These are phyloP conservation scores for Melanotus villosus DNA, from an alignment of 2,888 invertebrate genomes.

Conservation along the genomic window DNA sequence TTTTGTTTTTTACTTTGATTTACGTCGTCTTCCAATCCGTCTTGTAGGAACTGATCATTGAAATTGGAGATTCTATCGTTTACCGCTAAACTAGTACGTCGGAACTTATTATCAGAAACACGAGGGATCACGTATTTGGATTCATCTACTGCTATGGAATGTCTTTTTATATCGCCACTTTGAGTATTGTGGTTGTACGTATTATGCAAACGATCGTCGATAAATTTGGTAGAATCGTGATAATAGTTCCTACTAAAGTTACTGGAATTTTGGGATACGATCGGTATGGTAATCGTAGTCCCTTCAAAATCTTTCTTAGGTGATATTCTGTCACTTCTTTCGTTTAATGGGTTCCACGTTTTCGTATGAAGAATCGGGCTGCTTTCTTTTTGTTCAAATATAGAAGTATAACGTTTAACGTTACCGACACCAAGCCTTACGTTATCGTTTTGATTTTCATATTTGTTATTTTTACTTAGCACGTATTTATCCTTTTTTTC, in stretches of 20 bases:
- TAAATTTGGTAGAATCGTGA: constrained; percentile 2
- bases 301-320: constrained; percentile 58
- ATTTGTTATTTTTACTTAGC: constrained; percentile 1
- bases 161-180: constrained; percentile 65
- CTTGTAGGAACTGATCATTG: constrained; percentile 32
- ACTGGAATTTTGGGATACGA: constrained; percentile 55
- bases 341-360: constrained; percentile 45
- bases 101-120: constrained; percentile 54
- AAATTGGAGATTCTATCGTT: constrained; percentile 46
- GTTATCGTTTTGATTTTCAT: constrained; percentile 14
- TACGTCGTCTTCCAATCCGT: constrained; percentile 61
- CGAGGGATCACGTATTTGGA: constrained; percentile 69
- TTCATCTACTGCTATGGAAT: constrained; percentile 74
- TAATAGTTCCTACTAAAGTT: constrained; percentile 27
- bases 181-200: constrained; percentile 20
- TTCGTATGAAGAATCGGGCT: constrained; percentile 45
- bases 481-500: constrained; percentile 40
- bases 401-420: constrained; percentile 53
- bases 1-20: constrained; percentile 72
- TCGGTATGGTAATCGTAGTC: constrained; percentile 65
- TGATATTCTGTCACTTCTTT: neutral
- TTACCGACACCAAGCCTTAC: constrained; percentile 41
- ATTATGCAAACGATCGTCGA: constrained; percentile 17
- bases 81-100: constrained; percentile 60
- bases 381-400: constrained; percentile 54